Conservation (phyloP, 2,113 vertebrate genomes). For the Piprites chloris region DNA sequence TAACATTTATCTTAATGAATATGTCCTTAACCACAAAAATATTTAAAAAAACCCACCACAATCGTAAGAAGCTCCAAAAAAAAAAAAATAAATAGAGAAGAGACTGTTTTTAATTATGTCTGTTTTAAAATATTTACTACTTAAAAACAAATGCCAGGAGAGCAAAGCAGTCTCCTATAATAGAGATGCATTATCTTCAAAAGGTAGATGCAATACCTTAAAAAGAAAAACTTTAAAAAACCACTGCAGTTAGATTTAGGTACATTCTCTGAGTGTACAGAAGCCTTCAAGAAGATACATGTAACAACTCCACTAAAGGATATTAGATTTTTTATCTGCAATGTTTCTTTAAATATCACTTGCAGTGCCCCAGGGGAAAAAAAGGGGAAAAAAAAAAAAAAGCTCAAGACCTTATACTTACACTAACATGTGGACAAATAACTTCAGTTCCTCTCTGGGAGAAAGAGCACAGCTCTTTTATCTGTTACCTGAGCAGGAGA, state of each 20-base stretch:
- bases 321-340: background rate
- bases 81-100: background rate
- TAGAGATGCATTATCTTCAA: background rate
- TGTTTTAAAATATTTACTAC: background rate
- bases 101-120: fast-evolving
- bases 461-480: fast-evolving
- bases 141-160: background rate
- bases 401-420: background rate
- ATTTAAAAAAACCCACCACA: fast-evolving
- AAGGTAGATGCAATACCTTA: fast-evolving
- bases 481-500: fast-evolving
- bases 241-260: fast-evolving
- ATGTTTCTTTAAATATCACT: fast-evolving
- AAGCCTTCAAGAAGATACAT: background rate
- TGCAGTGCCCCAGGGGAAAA: background rate
- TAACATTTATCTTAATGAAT: background rate
- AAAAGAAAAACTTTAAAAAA: background rate
- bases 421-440: fast-evolving
- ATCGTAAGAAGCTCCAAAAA: background rate
- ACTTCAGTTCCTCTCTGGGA: background rate
- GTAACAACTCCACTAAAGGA: background rate
- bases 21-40: fast-evolving
- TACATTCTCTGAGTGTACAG: fast-evolving
- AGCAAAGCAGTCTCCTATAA: background rate
- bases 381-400: background rate